phyloP scores from a whole-genome alignment of 2,888 invertebrate species.

The Microctonus hyperodae region DNA sequence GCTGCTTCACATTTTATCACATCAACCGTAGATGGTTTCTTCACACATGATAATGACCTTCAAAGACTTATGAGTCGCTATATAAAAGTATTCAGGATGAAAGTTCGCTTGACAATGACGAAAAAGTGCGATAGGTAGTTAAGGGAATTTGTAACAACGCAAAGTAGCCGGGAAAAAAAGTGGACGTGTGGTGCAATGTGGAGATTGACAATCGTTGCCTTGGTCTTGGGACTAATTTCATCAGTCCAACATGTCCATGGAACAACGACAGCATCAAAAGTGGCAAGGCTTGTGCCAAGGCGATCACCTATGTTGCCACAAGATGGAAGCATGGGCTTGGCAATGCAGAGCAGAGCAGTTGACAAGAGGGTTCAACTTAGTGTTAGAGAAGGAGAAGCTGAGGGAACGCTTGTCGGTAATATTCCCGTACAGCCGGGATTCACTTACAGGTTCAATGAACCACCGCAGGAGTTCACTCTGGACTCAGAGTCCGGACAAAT shows the following conservation, averaged over 20 bases:
- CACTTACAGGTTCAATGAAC: slow-evolving; percentile 92
- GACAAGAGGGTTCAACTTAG: slow-evolving; percentile 87
- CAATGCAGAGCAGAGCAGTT: slow-evolving; percentile 87
- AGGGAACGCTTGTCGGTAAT: slow-evolving; percentile 83
- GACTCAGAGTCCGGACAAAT: slow-evolving; percentile 87
- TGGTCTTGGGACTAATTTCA: slow-evolving; percentile 53
- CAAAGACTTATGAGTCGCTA: background rate
- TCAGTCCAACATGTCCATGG: slow-evolving; percentile 49
- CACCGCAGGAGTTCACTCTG: slow-evolving; percentile 84
- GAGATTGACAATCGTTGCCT: slow-evolving; percentile 54
- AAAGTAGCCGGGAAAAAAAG: slow-evolving; percentile 41
- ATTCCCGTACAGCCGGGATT: slow-evolving; percentile 89
- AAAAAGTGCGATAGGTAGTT: slow-evolving; percentile 58
- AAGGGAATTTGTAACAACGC: slow-evolving; percentile 20
- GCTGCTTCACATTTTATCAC: background rate
- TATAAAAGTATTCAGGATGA: slow-evolving; percentile 36
- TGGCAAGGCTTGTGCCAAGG: slow-evolving; percentile 52
- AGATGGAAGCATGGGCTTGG: slow-evolving; percentile 55
- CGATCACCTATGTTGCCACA: slow-evolving; percentile 58
- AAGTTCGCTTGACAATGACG: slow-evolving; percentile 49
- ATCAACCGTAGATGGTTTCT: slow-evolving; percentile 2
- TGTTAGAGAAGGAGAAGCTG: slow-evolving; percentile 84
- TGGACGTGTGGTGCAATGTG: slow-evolving; percentile 51
- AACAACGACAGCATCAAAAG: slow-evolving; percentile 33
- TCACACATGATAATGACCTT: background rate